A percentile compares a stretch with the other conserved stretches of the same genome.
Evolutionary conservation across 2,797 vertebrate species (phyloP).

Genomic region (Lithobates pipiens): DNA sequence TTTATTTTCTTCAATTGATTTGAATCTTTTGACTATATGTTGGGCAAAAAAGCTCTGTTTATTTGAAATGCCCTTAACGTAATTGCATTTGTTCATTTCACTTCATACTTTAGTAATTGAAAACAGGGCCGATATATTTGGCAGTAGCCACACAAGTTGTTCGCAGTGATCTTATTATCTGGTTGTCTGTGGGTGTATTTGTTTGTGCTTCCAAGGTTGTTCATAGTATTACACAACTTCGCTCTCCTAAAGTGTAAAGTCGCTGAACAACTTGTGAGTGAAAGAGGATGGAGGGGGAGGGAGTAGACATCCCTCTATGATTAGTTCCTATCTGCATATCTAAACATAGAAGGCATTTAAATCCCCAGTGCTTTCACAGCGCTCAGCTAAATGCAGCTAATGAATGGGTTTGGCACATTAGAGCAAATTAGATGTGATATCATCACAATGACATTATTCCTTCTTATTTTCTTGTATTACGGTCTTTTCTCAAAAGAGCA

Average conservation of each 20-base stretch:
- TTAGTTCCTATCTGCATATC: constrained; percentile 61
- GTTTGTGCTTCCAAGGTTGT: constrained; percentile 29
- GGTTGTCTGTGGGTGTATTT: constrained; percentile 6
- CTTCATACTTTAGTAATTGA: background rate
- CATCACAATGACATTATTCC: constrained; percentile 19
- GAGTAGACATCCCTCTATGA: constrained; percentile 22
- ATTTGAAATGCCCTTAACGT: too few species aligned
- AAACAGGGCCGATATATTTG: constrained; percentile 7
- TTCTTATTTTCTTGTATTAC: constrained; percentile 6
- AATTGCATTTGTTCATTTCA: background rate
- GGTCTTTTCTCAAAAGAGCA: background rate
- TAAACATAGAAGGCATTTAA: constrained; percentile 59
- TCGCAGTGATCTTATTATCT: background rate
- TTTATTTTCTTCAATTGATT: too few species aligned
- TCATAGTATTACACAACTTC: constrained; percentile 19
- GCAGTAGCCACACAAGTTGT: constrained; percentile 15
- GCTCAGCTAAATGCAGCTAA: constrained; percentile 39
- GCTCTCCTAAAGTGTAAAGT: constrained; percentile 37
- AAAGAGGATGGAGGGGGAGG: constrained; percentile 39
- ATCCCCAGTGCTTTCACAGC: constrained; percentile 49
- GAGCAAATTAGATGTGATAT: constrained; percentile 17
- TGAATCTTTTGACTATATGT: too few species aligned
- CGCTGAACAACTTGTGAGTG: constrained; percentile 37
- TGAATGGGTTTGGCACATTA: constrained; percentile 50
- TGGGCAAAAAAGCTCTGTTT: too few species aligned